Percentiles rank a stretch among this genome's conserved stretches.
These are phyloP conservation scores for Cynocephalus volans DNA, from an alignment of 2,113 vertebrate genomes.

Conservation along the genomic window DNA sequence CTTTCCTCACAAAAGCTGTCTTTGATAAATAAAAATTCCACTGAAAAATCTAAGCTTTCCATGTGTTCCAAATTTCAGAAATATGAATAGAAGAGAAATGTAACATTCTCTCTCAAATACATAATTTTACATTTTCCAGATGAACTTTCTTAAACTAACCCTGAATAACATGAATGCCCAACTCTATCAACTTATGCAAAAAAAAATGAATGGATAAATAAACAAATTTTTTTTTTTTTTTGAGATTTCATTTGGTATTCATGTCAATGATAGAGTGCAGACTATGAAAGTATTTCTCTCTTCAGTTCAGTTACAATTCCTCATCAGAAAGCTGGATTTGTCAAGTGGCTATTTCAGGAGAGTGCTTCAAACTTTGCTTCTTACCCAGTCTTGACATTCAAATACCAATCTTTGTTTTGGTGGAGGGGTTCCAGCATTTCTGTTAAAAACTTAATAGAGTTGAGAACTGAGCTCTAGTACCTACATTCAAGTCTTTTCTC, in stretches of 20 bases:
- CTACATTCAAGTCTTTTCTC: neutral
- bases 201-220: neutral
- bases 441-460: neutral
- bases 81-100: slow-evolving; percentile 18
- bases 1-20: slow-evolving; percentile 70
- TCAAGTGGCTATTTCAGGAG: neutral
- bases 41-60: slow-evolving; percentile 69
- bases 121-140: slow-evolving; percentile 54
- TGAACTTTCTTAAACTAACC: slow-evolving; percentile 14
- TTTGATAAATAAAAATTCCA: slow-evolving; percentile 68
- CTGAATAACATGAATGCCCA: neutral
- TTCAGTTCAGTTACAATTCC: neutral
- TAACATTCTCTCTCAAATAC: slow-evolving; percentile 9
- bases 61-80: slow-evolving; percentile 61
- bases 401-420: neutral
- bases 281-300: neutral
- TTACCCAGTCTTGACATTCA: neutral
- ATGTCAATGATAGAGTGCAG: neutral
- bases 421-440: neutral
- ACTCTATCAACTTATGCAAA: neutral
- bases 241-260: neutral
- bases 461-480: neutral
- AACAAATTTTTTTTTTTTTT: neutral
- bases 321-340: neutral
- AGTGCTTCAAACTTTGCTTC: neutral